Conservation (phyloP, 30 jellyfish, hydroid and myxozoan genomes). For the Thelohanellus kitauei region DNA sequence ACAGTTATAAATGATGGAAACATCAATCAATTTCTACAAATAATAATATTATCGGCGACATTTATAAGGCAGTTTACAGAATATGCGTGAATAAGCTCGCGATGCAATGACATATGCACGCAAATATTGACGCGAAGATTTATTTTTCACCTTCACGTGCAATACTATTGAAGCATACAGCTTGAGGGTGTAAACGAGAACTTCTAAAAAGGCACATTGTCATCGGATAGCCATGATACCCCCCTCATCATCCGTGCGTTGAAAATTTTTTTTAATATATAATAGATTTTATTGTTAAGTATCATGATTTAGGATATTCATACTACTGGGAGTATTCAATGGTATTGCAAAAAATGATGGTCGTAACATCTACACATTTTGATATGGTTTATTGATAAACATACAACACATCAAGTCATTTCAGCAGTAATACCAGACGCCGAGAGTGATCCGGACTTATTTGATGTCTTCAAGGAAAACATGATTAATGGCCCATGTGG, state of each 20-base stretch:
- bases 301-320: not conserved
- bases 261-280: not conserved
- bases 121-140: conserved; percentile 1
- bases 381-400: conserved; percentile 1
- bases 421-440: conserved; percentile 2
- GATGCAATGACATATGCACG: conserved; percentile 1
- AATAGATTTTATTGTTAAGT: not conserved
- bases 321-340: not conserved
- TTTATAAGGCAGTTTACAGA: not conserved
- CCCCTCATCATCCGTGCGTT: not conserved
- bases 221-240: conserved; percentile 1
- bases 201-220: not conserved
- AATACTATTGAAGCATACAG: no score
- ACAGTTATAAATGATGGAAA: not conserved
- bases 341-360: conserved; percentile 4
- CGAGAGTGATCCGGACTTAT: not conserved
- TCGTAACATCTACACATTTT: not conserved
- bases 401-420: conserved; percentile 1
- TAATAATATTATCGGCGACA: not conserved
- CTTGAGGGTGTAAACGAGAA: not conserved
- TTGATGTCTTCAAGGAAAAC: not conserved
- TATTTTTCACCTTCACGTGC: conserved; percentile 2
- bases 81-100: not conserved
- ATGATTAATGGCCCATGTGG: conserved; percentile 2
- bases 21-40: not conserved